These are phyloP conservation scores for Presbytis comata DNA, from an alignment of 2,797 vertebrate genomes.

Conservation along the genomic window DNA sequence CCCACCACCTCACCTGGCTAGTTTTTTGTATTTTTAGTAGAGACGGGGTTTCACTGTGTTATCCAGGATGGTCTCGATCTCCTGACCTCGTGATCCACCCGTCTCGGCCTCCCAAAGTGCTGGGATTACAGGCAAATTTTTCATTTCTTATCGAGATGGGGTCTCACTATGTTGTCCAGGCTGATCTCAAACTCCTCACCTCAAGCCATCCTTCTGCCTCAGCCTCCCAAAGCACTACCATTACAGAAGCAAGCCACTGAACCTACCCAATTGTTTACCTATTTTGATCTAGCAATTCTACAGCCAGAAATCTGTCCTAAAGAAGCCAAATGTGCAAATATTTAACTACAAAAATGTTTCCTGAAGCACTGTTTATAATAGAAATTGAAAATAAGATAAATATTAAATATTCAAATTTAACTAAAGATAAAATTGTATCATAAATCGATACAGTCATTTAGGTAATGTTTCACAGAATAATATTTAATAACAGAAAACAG, in stretches of 20 bases:
- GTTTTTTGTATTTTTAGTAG: too few relatives aligned
- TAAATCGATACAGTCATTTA: neutral
- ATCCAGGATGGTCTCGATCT: too few relatives aligned
- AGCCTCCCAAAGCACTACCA: neutral
- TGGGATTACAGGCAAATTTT: neutral
- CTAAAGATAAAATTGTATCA: neutral
- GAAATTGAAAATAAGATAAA: neutral
- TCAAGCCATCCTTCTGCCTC: neutral
- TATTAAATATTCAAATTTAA: neutral
- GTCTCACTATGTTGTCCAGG: neutral
- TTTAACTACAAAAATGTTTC: neutral
- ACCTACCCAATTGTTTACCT: neutral
- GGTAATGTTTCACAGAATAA: neutral
- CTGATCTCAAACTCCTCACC: neutral
- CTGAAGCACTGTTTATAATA: fast-evolving
- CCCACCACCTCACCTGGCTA: too few relatives aligned
- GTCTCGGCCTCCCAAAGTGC: neutral
- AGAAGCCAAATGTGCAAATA: neutral
- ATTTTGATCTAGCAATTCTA: neutral
- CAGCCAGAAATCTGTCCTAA: neutral
- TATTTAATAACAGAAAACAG: neutral
- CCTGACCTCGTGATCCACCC: too few relatives aligned
- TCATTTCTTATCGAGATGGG: neutral
- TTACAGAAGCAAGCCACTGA: neutral
- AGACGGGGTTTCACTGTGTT: too few relatives aligned